These are phyloP conservation scores for Denticeps clupeoides DNA, from an alignment of 2,797 vertebrate species.

Conservation along the genomic window DNA sequence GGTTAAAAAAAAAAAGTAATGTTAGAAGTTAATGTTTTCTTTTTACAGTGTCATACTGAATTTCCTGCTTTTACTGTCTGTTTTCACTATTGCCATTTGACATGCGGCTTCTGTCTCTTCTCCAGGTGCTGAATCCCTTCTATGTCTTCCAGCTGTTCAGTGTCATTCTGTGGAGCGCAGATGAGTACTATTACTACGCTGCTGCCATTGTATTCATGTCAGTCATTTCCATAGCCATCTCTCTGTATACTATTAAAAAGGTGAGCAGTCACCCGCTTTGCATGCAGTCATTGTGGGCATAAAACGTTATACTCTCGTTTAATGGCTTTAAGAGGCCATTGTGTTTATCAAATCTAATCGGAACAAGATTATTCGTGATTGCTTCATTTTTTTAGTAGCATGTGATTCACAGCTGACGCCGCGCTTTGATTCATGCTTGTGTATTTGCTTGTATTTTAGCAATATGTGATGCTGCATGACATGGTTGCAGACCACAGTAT, in stretches of 20 bases:
- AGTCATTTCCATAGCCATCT: conserved; percentile 89
- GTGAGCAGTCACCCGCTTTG: conserved; percentile 53
- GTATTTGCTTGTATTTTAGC: conserved; percentile 51
- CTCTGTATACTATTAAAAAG: conserved; percentile 96
- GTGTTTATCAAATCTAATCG: too few relatives aligned
- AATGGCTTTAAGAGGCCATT: too few relatives aligned
- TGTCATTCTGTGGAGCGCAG: conserved; percentile 87
- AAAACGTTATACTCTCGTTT: background rate
- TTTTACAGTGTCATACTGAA: background rate
- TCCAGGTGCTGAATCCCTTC: conserved; percentile 96
- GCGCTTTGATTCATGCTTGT: too few relatives aligned
- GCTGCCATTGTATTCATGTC: conserved; percentile 93
- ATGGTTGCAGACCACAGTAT: conserved; percentile 89
- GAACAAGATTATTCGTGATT: too few relatives aligned
- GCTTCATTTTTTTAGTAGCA: too few relatives aligned
- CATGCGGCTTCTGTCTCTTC: background rate
- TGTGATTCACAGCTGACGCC: too few relatives aligned
- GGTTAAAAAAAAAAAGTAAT: too few relatives aligned
- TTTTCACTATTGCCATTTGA: background rate
- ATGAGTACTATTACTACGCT: conserved; percentile 98
- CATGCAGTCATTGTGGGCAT: background rate
- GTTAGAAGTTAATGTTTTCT: too few relatives aligned
- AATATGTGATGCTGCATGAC: conserved; percentile 87
- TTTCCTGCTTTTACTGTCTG: background rate
- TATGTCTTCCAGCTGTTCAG: conserved; percentile 99